Percentiles rank a stretch among this genome's conserved stretches.
Evolutionary conservation across 2,888 invertebrate species (phyloP).

Genomic region (Dromius quadrimaculatus): DNA sequence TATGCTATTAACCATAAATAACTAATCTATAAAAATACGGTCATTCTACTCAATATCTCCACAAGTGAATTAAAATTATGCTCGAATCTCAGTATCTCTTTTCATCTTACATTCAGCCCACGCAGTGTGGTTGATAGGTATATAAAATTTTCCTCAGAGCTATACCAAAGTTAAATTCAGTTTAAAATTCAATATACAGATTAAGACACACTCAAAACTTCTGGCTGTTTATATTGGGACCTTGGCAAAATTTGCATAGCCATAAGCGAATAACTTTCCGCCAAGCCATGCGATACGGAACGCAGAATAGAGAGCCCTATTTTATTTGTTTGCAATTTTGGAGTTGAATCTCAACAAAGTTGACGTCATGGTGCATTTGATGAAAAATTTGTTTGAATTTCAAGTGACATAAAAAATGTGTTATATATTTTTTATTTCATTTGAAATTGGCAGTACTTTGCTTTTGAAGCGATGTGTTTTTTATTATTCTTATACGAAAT

Average conservation of each 20-base stretch:
- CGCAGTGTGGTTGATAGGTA: constrained; percentile 25
- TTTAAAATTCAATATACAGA: constrained; percentile 52
- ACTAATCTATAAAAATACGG: too few relatives aligned
- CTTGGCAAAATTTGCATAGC: constrained; percentile 47
- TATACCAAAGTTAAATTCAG: constrained; percentile 46
- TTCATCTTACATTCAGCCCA: constrained; percentile 18
- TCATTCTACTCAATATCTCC: too few relatives aligned
- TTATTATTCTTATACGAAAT: too few relatives aligned
- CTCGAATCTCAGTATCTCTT: too few relatives aligned
- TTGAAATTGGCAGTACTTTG: too few relatives aligned
- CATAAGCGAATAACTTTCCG: constrained; percentile 34
- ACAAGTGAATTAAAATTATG: too few relatives aligned
- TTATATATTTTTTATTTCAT: too few relatives aligned
- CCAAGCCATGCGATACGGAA: constrained; percentile 17
- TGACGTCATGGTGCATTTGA: not conserved
- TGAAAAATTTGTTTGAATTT: too few relatives aligned
- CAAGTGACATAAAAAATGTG: too few relatives aligned
- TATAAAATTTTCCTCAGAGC: constrained; percentile 32
- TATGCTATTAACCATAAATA: too few relatives aligned
- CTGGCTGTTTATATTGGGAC: constrained; percentile 41
- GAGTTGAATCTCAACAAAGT: not conserved
- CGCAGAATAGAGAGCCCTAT: constrained; percentile 11
- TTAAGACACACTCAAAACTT: constrained; percentile 49
- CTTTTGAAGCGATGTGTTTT: too few relatives aligned
- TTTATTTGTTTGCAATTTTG: constrained; percentile 32